These are phyloP conservation scores for Podarcis muralis DNA, from an alignment of 2,113 vertebrate species.

Conservation along the genomic window DNA sequence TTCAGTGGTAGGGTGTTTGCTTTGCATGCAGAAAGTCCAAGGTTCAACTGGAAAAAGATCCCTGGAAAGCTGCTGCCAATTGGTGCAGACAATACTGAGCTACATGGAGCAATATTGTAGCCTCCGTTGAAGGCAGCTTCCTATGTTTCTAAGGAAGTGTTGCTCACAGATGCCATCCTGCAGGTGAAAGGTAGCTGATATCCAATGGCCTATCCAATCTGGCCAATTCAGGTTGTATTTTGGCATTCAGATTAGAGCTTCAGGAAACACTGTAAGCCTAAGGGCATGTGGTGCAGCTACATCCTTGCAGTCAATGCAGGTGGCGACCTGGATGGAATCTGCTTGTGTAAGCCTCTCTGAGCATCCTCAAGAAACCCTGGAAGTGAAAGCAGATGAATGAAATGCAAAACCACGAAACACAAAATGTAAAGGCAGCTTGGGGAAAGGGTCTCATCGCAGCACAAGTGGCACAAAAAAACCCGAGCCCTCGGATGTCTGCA, in stretches of 20 bases:
- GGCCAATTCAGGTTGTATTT: not conserved
- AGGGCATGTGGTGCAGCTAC: not conserved
- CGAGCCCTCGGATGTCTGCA: accelerated
- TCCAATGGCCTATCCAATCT: not conserved
- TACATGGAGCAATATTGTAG: no score
- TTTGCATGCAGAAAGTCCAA: no score
- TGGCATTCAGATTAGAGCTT: not conserved
- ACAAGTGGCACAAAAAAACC: accelerated
- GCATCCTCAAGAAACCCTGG: no score
- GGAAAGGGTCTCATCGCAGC: not conserved
- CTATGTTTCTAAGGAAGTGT: no score
- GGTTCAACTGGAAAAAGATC: no score
- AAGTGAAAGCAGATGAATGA: not conserved
- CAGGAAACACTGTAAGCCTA: not conserved
- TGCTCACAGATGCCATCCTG: not conserved
- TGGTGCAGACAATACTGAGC: no score
- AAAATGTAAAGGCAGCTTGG: not conserved
- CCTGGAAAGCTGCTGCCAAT: no score
- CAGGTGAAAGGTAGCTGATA: not conserved
- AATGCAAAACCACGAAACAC: not conserved
- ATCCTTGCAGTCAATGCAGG: not conserved
- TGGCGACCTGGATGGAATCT: not conserved
- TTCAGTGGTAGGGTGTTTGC: no score
- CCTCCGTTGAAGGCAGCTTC: no score
- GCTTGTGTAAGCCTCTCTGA: not conserved